phyloP scores from a whole-genome alignment of 2,888 invertebrate species.

The Calameuta idolon region DNA sequence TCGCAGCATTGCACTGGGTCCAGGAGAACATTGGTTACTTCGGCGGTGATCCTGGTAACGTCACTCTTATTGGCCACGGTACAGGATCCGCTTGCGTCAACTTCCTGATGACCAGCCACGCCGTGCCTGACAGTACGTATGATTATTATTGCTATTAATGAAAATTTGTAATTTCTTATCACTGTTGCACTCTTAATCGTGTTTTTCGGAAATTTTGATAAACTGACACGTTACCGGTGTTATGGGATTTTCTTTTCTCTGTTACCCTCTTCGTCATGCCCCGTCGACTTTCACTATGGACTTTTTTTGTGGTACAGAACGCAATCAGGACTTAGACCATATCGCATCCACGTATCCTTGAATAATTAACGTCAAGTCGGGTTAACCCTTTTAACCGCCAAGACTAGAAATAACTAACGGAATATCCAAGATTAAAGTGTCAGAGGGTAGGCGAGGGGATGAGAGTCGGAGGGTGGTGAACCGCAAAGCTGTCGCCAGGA shows the following conservation, averaged over 20 bases:
- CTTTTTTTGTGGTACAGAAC: background rate
- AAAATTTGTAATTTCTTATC: background rate
- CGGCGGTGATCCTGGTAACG: slow-evolving; percentile 92
- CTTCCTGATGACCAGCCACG: slow-evolving; percentile 92
- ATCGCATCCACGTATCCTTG: slow-evolving; percentile 10
- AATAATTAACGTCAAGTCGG: slow-evolving; percentile 37
- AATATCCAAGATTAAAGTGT: slow-evolving; percentile 24
- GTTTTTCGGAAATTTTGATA: background rate
- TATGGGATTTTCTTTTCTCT: background rate
- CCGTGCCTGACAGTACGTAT: slow-evolving; percentile 88
- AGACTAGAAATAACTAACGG: slow-evolving; percentile 33
- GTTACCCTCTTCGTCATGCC: background rate
- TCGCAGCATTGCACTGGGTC: slow-evolving; percentile 95
- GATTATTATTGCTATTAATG: background rate
- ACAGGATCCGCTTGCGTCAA: slow-evolving; percentile 97
- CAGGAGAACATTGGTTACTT: slow-evolving; percentile 95
- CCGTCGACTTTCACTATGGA: too few species aligned
- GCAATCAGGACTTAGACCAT: background rate
- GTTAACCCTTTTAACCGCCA: slow-evolving; percentile 34
- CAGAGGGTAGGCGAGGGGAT: slow-evolving; percentile 6
- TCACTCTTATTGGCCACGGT: slow-evolving; percentile 95
- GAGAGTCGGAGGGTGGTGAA: slow-evolving; percentile 19
- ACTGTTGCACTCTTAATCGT: background rate
- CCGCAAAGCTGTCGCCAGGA: slow-evolving; percentile 32
- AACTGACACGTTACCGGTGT: too few species aligned